Percentiles rank a stretch among this genome's conserved stretches.
Evolutionary conservation across 2,113 vertebrate genomes (phyloP).

Genomic region (Pseudopipra pipra): DNA sequence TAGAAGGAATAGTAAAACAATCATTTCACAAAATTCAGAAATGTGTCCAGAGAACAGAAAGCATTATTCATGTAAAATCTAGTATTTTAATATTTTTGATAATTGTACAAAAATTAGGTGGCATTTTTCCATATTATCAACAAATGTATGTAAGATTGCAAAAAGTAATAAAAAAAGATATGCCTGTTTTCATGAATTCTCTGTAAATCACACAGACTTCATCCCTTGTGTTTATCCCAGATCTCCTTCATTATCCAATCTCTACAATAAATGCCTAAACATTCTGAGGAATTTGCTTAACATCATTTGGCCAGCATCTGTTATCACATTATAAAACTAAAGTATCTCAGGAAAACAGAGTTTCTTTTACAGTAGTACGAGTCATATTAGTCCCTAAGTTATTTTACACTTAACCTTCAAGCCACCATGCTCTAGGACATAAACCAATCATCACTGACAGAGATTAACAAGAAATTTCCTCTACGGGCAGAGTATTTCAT

Average conservation of each 20-base stretch:
- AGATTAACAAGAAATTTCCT: conserved; percentile 57
- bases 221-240: not conserved
- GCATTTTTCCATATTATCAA: not conserved
- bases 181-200: not conserved
- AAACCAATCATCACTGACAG: conserved; percentile 49
- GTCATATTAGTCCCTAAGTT: not conserved
- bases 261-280: not conserved
- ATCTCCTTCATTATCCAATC: not conserved
- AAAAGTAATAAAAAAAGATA: not conserved
- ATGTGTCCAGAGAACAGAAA: not conserved
- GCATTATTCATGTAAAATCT: not conserved
- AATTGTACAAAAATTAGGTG: not conserved
- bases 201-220: not conserved
- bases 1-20: not conserved
- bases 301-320: not conserved
- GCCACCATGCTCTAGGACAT: not conserved
- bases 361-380: not conserved
- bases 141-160: not conserved
- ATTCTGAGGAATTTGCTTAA: not conserved
- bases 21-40: not conserved
- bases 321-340: conserved; percentile 12
- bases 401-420: conserved; percentile 44
- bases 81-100: not conserved
- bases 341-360: not conserved
- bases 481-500: not conserved